A percentile compares a stretch with the other conserved stretches of the same genome.
Evolutionary conservation across 2,113 vertebrate species (phyloP).

Genomic region (Rafetus swinhoei): DNA sequence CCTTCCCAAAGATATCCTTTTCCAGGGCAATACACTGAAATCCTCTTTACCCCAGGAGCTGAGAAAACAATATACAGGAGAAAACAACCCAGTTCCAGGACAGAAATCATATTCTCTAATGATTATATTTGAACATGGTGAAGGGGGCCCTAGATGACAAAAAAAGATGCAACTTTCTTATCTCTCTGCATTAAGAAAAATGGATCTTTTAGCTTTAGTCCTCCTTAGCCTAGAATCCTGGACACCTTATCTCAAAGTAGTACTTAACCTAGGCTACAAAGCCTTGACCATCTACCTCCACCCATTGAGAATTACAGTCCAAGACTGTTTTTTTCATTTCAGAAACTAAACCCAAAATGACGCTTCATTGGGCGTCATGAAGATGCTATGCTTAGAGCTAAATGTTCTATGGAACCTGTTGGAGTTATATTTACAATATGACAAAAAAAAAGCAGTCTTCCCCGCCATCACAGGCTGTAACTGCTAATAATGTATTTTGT

Average conservation of each 20-base stretch:
- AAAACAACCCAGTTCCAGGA: not conserved
- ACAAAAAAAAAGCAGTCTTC: not conserved
- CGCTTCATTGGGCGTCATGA: not conserved
- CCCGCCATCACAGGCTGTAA: not conserved
- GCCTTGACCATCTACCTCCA: not conserved
- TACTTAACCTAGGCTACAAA: not conserved
- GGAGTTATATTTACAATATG: not conserved
- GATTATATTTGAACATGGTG: not conserved
- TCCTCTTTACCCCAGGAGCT: not conserved
- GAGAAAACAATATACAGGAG: not conserved
- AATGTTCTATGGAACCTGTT: not conserved
- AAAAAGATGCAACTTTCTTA: not conserved
- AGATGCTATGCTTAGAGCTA: not conserved
- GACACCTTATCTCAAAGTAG: not conserved
- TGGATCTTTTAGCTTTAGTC: not conserved
- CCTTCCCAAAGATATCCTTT: not conserved
- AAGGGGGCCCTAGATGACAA: not conserved
- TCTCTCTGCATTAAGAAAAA: not conserved
- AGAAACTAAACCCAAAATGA: not conserved
- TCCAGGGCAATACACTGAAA: not conserved
- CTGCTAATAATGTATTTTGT: not conserved
- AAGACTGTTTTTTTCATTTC: not conserved
- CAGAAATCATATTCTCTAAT: not conserved
- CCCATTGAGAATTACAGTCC: not conserved
- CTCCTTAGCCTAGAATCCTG: not conserved